Base-by-base conservation (phyloP, 2,797 vertebrate species). In the Saxicola maurus region DNA sequence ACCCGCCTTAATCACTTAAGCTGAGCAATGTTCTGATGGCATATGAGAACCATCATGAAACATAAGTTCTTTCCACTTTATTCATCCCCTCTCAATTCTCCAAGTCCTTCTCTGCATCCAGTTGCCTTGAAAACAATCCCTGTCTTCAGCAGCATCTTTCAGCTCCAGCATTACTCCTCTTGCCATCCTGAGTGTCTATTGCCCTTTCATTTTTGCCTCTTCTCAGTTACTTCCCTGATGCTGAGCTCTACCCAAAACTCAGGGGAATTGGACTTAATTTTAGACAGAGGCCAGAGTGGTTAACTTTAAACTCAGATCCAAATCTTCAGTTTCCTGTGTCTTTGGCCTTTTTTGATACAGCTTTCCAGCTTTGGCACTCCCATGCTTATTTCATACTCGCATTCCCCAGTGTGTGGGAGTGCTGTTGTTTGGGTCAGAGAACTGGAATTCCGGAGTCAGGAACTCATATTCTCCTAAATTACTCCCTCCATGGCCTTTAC, bases 341-440 rank as follows among this genome's bases (percentile, higher is more conserved):
- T 65, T 84, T 66, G 89, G 55, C 33, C 71, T 78, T 49, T 73
- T 83, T 75, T 83, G 80, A 87, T 71, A 53, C n/a, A 86, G 48
- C 35, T 71, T 82, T 91, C 74, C 83, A 86, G 86, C 68, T 90
- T 43, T 86, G 91, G 74, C 91, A 92, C 74, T 89, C 92, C 74
- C 67, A 49, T 52, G 37, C 59, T 89, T 78, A 75, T 62, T 89
- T 83, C 10, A 1, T 68, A 65, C 6, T 38, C 66, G 49, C 87
- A 87, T 87, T 93, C 89, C 86, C 71, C 74, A 73, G 74, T 60
- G 71, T 73, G 92, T 93, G 94, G 95, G 95, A 95, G 91, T 92
- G 86, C 60, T 93, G 89, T 86, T 92, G 87, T 92, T 89, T 87
- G 89, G 91, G 85, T 92, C 90, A 94, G 74, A 88, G 80, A 91